These are phyloP conservation scores for Colletes gigas DNA, from an alignment of 1,140 invertebrate genomes.

Conservation along the genomic window DNA sequence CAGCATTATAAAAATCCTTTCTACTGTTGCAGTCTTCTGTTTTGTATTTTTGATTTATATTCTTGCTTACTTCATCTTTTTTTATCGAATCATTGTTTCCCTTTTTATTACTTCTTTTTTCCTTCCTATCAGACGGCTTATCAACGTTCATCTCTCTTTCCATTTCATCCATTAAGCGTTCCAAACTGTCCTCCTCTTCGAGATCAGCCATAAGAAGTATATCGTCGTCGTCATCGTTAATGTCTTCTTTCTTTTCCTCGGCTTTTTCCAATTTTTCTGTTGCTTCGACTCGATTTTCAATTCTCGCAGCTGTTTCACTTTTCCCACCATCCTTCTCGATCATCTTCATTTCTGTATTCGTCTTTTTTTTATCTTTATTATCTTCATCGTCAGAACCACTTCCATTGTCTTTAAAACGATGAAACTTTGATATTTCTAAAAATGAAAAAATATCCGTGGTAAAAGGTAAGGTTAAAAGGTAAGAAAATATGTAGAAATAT, in stretches of 20 bases:
- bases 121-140: conserved; percentile 61
- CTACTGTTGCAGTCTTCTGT: conserved; percentile 39
- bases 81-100: conserved; percentile 42
- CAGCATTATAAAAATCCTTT: conserved; percentile 46
- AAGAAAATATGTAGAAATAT: background rate
- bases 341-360: conserved; percentile 35
- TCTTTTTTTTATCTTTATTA: conserved; percentile 49
- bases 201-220: conserved; percentile 76
- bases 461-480: background rate
- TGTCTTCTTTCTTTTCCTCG: conserved; percentile 54
- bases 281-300: conserved; percentile 54
- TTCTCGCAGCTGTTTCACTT: conserved; percentile 44
- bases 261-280: conserved; percentile 37
- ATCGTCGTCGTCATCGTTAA: conserved; percentile 77
- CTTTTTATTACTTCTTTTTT: conserved; percentile 57
- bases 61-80: conserved; percentile 41
- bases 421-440: conserved; percentile 74
- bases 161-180: conserved; percentile 78
- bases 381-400: conserved; percentile 77
- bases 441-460: conserved; percentile 10
- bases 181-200: conserved; percentile 78
- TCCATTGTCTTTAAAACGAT: conserved; percentile 72
- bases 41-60: conserved; percentile 41
- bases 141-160: conserved; percentile 74
- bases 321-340: conserved; percentile 45